phyloP scores from a whole-genome alignment of 2,888 invertebrate genomes.

The Thumatha senex region DNA sequence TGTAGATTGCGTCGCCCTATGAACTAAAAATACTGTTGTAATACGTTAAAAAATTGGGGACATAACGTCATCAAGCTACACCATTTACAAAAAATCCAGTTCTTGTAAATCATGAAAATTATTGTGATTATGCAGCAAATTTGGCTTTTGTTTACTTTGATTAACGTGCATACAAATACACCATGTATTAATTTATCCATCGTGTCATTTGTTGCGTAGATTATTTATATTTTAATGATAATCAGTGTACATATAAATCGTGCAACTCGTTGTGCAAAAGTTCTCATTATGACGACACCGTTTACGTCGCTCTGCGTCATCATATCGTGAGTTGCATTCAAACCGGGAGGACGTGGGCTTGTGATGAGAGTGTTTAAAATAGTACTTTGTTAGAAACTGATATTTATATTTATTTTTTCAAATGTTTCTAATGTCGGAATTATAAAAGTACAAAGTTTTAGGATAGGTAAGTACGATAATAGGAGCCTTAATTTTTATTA shows the following conservation, averaged over 20 bases:
- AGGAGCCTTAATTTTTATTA: not conserved
- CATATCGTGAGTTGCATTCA: constrained; percentile 70
- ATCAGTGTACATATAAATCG: constrained; percentile 38
- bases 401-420: constrained; percentile 64
- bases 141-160: not conserved
- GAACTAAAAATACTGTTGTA: no score
- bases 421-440: constrained; percentile 79
- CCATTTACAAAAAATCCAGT: not conserved
- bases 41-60: no score
- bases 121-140: no score
- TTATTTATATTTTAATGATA: not conserved
- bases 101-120: not conserved
- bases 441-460: constrained; percentile 76
- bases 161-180: constrained; percentile 10
- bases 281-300: constrained; percentile 68
- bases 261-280: constrained; percentile 46
- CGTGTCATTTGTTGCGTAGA: not conserved
- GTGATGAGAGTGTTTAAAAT: constrained; percentile 57
- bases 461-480: constrained; percentile 64
- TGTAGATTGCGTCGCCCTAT: no score
- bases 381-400: constrained; percentile 63
- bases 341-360: constrained; percentile 75
- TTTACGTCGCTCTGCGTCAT: constrained; percentile 74
- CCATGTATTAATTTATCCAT: not conserved
- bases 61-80: constrained; percentile 13